Evolutionary conservation across 1,140 invertebrate genomes (phyloP), one percentile per base, ranked within the genome.

Genomic region (Odontomachus brunneus): DNA sequence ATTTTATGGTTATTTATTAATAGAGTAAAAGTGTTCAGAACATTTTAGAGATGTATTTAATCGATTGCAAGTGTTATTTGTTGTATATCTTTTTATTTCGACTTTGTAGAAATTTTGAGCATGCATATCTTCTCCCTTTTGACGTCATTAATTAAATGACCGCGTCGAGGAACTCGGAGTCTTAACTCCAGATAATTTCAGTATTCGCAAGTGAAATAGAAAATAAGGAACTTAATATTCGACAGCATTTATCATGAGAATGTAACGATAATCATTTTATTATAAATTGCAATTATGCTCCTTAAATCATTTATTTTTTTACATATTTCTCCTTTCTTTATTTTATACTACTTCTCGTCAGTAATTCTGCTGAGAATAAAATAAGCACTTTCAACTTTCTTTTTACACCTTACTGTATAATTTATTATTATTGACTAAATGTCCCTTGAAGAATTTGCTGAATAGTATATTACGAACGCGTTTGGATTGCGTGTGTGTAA

Each of bases 401-500:
- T 22, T 24, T 72, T 72, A 81, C 29, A 59, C 9, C 26, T 71
- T 59, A 38, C 44, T 57, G 7, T 44, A 48, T 3, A 81, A 81
- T 81, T 81, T 81, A 69, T 69, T 94, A 75, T 89, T 33, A 57
- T 63, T 71, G 91, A 76, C 73, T 76, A 76, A 76, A 76, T 38
- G 73, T 66, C 14, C 26, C 22, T 76, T 24, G 26, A 22, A 63
- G 17, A 33, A 38, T 12, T 12, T 14, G 19, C 53, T 4, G 38
- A 63, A 26, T 33, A n/a, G 0, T 49, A 63, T 29, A 22, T 89
- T 89, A 91, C 75, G 89, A 90, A 67, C 84, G 83, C 14, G 88
- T 81, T 71, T 88, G 76, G 55, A 94, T 92, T 19, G 92, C 72
- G 5, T 83, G 82, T 7, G 90, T 84, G 55, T 94, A 93, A 75